Conservation (phyloP, 2,888 invertebrate species). For the Lymantria dispar region DNA sequence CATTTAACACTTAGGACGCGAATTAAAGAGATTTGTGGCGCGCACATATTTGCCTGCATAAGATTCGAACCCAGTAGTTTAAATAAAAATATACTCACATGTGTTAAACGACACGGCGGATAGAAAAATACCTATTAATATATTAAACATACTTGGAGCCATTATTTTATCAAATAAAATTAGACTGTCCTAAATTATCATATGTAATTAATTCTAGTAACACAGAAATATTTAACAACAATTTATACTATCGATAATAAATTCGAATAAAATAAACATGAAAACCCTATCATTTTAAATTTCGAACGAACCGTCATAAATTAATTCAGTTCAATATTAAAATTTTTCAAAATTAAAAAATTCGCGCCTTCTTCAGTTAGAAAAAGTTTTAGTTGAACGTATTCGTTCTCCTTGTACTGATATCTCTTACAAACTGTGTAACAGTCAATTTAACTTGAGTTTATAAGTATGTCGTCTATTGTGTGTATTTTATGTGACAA, state of each 20-base stretch:
- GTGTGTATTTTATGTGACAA: slow-evolving; percentile 19
- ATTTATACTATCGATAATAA: background rate
- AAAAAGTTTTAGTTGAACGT: slow-evolving; percentile 8
- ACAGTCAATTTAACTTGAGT: slow-evolving; percentile 34
- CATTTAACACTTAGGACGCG: too few species aligned
- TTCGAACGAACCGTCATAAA: background rate
- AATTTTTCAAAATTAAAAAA: background rate
- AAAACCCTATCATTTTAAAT: background rate
- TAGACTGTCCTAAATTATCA: slow-evolving; percentile 28
- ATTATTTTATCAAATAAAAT: slow-evolving; percentile 7
- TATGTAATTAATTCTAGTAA: background rate
- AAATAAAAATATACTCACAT: slow-evolving; percentile 41
- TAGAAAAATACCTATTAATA: slow-evolving; percentile 41
- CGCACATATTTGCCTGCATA: background rate
- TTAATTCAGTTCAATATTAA: background rate
- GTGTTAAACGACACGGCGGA: slow-evolving; percentile 40
- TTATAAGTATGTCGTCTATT: slow-evolving; percentile 50
- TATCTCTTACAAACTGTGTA: slow-evolving; percentile 43
- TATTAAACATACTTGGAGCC: slow-evolving; percentile 15
- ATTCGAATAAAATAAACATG: background rate
- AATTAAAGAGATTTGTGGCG: too few species aligned
- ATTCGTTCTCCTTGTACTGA: slow-evolving; percentile 33
- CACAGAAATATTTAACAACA: background rate
- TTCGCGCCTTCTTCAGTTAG: background rate
- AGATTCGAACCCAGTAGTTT: background rate